Conservation (phyloP, 2,797 vertebrate species). For the Toxotes lorentzi region DNA sequence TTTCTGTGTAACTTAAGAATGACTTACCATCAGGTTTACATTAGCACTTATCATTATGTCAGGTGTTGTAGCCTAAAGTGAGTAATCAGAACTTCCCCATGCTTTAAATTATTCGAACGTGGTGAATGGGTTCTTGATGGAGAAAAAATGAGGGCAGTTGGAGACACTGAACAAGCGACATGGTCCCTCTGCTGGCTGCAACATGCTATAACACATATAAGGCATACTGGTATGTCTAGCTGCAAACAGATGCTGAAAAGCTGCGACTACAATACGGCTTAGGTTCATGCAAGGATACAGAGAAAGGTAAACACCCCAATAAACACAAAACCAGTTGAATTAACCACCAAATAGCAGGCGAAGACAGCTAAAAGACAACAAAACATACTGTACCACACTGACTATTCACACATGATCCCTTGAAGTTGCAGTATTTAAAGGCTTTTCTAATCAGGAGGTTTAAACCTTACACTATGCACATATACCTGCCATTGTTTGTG, state of each 20-base stretch:
- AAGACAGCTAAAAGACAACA: slow-evolving; percentile 3
- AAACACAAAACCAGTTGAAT: not conserved
- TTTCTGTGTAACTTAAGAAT: slow-evolving; percentile 27
- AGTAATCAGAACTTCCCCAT: slow-evolving; percentile 16
- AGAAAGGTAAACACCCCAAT: not conserved
- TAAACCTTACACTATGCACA: not conserved
- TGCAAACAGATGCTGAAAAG: slow-evolving; percentile 4
- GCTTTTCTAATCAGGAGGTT: slow-evolving; percentile 3
- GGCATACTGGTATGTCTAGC: not conserved
- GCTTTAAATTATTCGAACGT: slow-evolving; percentile 13
- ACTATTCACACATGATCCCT: not conserved
- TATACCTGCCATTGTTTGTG: not conserved
- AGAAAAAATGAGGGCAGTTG: slow-evolving; percentile 21
- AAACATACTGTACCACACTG: not conserved
- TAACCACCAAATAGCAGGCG: not conserved
- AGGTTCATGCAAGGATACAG: not conserved
- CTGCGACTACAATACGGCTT: not conserved
- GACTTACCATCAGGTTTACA: slow-evolving; percentile 13
- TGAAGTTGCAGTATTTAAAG: not conserved
- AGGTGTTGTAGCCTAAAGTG: slow-evolving; percentile 14
- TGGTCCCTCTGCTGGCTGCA: slow-evolving; percentile 73
- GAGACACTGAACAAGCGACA: slow-evolving; percentile 7
- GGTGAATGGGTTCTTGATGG: slow-evolving; percentile 10
- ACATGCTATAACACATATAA: slow-evolving; percentile 17
- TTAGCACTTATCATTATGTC: slow-evolving; percentile 1